Evolutionary conservation across 2,888 invertebrate species (phyloP).

Genomic region (Cinara cedri): DNA sequence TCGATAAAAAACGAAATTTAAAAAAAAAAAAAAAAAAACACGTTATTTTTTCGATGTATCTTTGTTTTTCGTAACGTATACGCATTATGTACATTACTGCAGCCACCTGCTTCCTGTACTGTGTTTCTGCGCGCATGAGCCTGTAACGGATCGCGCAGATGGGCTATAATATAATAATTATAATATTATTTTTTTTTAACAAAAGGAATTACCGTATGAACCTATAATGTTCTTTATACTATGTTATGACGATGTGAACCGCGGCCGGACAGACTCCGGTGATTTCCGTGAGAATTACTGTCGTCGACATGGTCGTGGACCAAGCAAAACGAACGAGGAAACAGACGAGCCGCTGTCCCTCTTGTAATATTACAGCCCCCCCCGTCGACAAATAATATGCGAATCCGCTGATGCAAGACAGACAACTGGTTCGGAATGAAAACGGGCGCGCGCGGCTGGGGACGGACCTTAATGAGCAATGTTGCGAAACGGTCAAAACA

Average conservation of each 20-base stretch:
- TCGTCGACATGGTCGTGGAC: slow-evolving; percentile 32
- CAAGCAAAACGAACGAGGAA: slow-evolving; percentile 6
- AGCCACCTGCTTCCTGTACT: slow-evolving; percentile 49
- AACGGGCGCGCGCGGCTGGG: slow-evolving; percentile 22
- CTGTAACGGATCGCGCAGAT: slow-evolving; percentile 54
- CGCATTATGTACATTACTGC: neutral
- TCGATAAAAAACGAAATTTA: neutral
- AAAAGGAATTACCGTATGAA: neutral
- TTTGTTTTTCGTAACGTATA: neutral
- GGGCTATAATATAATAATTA: slow-evolving; percentile 21
- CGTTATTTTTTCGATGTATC: neutral
- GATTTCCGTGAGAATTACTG: slow-evolving; percentile 51
- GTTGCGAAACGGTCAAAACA: slow-evolving; percentile 41
- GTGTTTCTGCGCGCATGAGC: slow-evolving; percentile 39
- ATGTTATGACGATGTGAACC: no score
- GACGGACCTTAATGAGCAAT: slow-evolving; percentile 27
- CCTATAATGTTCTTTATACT: neutral
- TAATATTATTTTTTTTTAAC: neutral
- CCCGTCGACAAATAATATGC: neutral
- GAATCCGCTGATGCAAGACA: slow-evolving; percentile 53
- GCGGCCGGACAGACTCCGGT: slow-evolving; percentile 55
- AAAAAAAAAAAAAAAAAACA: neutral
- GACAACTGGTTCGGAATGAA: slow-evolving; percentile 43
- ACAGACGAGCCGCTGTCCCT: neutral
- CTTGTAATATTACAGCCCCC: no score